Percentiles rank a stretch among this genome's conserved stretches.
Evolutionary conservation across 2,888 invertebrate species (phyloP).

Genomic region (Hypercompe scribonia): DNA sequence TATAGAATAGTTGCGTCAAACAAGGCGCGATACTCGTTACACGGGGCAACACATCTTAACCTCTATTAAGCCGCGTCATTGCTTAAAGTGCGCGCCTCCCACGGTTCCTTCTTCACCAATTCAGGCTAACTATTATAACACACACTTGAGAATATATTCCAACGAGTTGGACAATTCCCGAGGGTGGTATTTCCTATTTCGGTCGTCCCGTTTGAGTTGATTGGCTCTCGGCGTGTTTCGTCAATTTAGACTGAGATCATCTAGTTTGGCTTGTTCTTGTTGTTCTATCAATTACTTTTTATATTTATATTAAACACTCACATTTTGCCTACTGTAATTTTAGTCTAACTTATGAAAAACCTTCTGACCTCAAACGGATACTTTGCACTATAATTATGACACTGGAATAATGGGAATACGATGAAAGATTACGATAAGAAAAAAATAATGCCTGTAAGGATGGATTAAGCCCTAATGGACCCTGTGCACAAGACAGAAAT

Average conservation of each 20-base stretch:
- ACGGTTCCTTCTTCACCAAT: conserved; percentile 78
- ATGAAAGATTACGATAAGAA: no score
- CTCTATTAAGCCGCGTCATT: conserved; percentile 79
- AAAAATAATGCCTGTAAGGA: no score
- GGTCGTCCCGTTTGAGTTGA: conserved; percentile 44
- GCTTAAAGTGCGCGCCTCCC: conserved; percentile 74
- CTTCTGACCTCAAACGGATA: no score
- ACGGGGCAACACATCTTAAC: conserved; percentile 82
- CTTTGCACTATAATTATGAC: no score
- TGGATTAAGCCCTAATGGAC: no score
- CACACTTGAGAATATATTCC: conserved; percentile 58
- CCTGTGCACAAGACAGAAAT: no score
- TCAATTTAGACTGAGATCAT: conserved; percentile 30
- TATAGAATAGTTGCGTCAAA: conserved; percentile 69
- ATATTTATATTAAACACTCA: no score
- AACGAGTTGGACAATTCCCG: conserved; percentile 57
- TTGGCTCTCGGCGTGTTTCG: conserved; percentile 45
- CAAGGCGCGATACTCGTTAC: conserved; percentile 75
- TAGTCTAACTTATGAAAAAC: no score
- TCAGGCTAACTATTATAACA: conserved; percentile 67
- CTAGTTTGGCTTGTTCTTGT: conserved; percentile 7
- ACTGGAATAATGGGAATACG: no score
- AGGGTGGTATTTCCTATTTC: conserved; percentile 58
- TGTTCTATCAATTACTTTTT: background rate
- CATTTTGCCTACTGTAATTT: no score